Percentiles rank a stretch among this genome's conserved stretches.
phyloP scores from a whole-genome alignment of 2,113 vertebrate genomes.

The Drymodes brunneopygia region DNA sequence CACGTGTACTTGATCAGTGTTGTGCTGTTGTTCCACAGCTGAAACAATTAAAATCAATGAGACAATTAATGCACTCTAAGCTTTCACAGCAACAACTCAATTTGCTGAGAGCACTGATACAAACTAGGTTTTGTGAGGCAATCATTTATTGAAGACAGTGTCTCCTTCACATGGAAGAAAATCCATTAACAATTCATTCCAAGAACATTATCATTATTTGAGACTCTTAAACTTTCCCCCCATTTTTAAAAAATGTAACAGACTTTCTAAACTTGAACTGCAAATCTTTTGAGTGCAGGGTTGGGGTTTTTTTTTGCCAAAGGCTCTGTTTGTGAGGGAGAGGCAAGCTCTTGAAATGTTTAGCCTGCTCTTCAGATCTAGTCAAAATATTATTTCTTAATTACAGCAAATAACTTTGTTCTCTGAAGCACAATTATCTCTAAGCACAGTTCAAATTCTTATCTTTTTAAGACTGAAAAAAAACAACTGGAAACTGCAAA shows the following conservation, averaged over 20 bases:
- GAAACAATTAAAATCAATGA: slow-evolving; percentile 11
- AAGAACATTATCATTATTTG: not conserved
- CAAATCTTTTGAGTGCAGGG: not conserved
- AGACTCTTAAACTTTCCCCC: accelerated
- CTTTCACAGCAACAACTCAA: not conserved
- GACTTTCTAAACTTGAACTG: not conserved
- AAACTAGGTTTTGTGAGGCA: not conserved
- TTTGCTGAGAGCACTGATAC: not conserved
- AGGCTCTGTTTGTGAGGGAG: not conserved
- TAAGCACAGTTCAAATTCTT: not conserved
- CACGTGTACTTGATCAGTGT: slow-evolving; percentile 80
- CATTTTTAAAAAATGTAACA: not conserved
- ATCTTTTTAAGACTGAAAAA: not conserved
- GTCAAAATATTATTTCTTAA: not conserved
- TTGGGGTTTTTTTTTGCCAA: not conserved
- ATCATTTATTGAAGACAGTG: not conserved
- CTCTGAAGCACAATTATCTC: not conserved
- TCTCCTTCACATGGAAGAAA: not conserved
- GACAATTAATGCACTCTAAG: not conserved
- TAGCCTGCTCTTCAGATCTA: not conserved
- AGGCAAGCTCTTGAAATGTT: not conserved
- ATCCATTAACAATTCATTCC: not conserved
- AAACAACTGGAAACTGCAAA: not conserved
- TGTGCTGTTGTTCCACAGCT: slow-evolving; percentile 96
- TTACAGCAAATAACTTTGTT: not conserved